phyloP scores from a whole-genome alignment of 2,888 invertebrate species.

The Mimachlamys varia region DNA sequence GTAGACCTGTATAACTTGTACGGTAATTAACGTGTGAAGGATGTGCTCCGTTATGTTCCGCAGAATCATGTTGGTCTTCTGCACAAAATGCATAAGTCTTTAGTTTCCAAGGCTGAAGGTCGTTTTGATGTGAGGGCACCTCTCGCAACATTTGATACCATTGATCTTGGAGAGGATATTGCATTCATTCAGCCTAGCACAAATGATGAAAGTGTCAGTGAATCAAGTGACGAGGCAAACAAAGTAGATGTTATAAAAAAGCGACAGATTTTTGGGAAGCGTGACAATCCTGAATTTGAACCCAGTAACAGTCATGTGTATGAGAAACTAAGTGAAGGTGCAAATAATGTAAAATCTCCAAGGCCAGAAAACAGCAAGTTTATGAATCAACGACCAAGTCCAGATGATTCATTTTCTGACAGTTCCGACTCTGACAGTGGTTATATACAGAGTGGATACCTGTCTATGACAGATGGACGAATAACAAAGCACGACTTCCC shows the following conservation, averaged over 20 bases:
- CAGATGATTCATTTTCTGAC: conserved; percentile 53
- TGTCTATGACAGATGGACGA: conserved; percentile 51
- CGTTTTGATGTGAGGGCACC: conserved; percentile 61
- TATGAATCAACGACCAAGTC: conserved; percentile 31
- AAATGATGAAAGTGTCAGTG: conserved; percentile 36
- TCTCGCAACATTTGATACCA: conserved; percentile 76
- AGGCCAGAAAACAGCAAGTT: conserved; percentile 11
- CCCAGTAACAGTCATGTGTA: not conserved
- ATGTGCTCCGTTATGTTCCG: not conserved
- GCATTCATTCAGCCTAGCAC: not conserved
- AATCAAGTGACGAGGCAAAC: conserved; percentile 24
- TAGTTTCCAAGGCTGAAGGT: conserved; percentile 24
- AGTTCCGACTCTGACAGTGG: conserved; percentile 65
- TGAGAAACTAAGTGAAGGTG: conserved; percentile 22
- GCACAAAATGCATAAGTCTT: conserved; percentile 33
- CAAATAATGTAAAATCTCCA: not conserved
- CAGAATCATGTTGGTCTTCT: conserved; percentile 9
- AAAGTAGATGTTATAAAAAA: not conserved
- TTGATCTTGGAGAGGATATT: conserved; percentile 72
- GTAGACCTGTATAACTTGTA: not conserved
- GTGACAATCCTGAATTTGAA: conserved; percentile 7
- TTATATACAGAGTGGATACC: conserved; percentile 61
- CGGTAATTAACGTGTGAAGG: not conserved
- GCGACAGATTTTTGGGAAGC: conserved; percentile 12
- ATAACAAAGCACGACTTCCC: conserved; percentile 41